Conservation (phyloP, 2,113 vertebrate genomes). For the Rissa tridactyla region DNA sequence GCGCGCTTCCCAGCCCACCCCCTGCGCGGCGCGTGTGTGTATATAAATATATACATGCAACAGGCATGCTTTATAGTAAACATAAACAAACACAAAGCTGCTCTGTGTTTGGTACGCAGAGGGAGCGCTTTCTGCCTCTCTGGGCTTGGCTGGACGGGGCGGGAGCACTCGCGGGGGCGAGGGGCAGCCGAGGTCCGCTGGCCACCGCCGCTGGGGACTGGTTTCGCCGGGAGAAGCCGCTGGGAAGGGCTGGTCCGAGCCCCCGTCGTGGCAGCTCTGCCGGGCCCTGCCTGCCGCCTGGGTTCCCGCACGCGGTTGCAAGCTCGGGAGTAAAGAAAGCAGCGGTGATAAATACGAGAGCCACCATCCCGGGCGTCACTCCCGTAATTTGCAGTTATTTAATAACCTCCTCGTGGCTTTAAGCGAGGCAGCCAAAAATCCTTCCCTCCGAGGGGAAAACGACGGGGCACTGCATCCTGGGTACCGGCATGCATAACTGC, state of each 20-base stretch:
- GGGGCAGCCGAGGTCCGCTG: neutral
- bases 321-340: neutral
- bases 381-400: neutral
- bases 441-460: neutral
- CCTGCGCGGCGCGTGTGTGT: neutral
- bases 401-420: neutral
- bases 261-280: neutral
- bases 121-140: neutral
- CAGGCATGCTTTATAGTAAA: neutral
- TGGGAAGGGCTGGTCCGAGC: neutral
- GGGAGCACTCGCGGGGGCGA: neutral
- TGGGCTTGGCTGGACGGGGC: neutral
- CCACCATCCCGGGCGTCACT: neutral
- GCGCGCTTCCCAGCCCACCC: neutral
- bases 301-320: neutral
- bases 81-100: neutral
- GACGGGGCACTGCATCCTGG: neutral
- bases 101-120: neutral
- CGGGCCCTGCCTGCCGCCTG: neutral
- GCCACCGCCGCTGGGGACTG: rapidly evolving
- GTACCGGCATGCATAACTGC: neutral
- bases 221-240: neutral
- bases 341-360: neutral
- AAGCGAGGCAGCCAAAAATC: neutral
- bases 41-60: neutral